A percentile compares a stretch with the other conserved stretches of the same genome.
These are phyloP conservation scores for Plebejus anna DNA, from an alignment of 2,888 invertebrate species.

Conservation along the genomic window DNA sequence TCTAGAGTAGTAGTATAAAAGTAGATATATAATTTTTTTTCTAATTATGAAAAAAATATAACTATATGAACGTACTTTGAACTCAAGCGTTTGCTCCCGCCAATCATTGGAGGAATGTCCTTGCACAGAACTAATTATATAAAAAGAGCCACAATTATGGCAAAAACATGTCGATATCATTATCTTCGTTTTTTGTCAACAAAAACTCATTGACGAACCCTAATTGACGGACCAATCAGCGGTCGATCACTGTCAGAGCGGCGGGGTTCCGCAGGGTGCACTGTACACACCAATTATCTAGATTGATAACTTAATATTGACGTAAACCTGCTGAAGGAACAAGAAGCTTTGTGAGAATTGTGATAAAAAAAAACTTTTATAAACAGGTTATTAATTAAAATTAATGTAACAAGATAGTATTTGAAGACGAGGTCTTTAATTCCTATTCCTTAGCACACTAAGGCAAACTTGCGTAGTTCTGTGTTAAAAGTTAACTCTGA, in stretches of 20 bases:
- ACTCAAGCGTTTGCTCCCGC: not conserved
- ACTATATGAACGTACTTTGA: too few relatives aligned
- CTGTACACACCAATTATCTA: conserved; percentile 16
- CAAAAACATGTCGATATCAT: conserved; percentile 13
- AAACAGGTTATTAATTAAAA: not conserved
- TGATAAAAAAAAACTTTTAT: not conserved
- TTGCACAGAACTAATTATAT: not conserved
- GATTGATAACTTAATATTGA: conserved; percentile 26
- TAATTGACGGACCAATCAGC: conserved; percentile 32
- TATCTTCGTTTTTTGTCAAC: conserved; percentile 5
- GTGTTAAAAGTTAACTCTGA: too few relatives aligned
- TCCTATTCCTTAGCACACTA: too few relatives aligned
- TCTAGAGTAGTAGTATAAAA: too few relatives aligned
- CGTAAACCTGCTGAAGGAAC: not conserved
- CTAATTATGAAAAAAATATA: too few relatives aligned
- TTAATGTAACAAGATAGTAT: too few relatives aligned
- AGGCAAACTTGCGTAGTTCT: too few relatives aligned
- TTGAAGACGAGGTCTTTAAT: too few relatives aligned
- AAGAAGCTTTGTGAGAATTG: not conserved
- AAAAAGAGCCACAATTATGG: not conserved
- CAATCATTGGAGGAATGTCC: not conserved
- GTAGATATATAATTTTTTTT: too few relatives aligned
- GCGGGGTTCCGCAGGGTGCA: not conserved
- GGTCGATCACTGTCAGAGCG: conserved; percentile 24
- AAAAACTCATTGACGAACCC: conserved; percentile 25